phyloP scores from a whole-genome alignment of 2,113 vertebrate genomes.

The Bostrychus sinensis region DNA sequence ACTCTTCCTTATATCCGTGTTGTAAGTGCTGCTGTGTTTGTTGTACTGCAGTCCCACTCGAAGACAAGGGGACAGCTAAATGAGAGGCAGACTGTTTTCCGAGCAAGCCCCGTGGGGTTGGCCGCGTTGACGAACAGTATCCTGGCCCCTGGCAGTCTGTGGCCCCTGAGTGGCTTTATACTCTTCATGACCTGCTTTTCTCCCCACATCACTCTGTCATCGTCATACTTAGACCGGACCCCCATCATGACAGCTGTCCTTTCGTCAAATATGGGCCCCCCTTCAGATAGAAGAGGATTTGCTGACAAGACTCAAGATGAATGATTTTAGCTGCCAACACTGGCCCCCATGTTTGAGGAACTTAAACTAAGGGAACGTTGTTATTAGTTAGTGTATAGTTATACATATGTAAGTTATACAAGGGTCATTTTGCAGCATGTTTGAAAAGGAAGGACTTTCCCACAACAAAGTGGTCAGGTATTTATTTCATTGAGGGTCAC shows the following conservation, averaged over 20 bases:
- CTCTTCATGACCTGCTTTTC: slow-evolving; percentile 60
- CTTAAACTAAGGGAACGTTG: no score
- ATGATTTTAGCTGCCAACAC: slow-evolving; percentile 48
- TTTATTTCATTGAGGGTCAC: no score
- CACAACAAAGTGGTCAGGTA: no score
- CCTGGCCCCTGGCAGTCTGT: slow-evolving; percentile 48
- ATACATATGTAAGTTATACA: no score
- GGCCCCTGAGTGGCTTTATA: slow-evolving; percentile 64
- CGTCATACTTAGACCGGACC: slow-evolving; percentile 58
- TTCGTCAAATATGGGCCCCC: slow-evolving; percentile 57
- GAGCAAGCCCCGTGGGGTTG: slow-evolving; percentile 56
- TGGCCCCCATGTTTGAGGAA: no score
- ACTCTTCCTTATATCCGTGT: background rate
- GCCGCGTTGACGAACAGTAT: slow-evolving; percentile 70
- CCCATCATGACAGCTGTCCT: slow-evolving; percentile 70
- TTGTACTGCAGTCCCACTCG: slow-evolving; percentile 27
- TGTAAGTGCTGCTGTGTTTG: slow-evolving; percentile 49
- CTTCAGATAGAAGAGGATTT: slow-evolving; percentile 50
- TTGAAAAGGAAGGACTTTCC: no score
- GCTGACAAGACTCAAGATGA: slow-evolving; percentile 45
- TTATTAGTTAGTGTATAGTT: no score
- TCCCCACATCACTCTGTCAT: slow-evolving; percentile 66
- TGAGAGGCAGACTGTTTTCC: slow-evolving; percentile 57
- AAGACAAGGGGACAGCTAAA: slow-evolving; percentile 38
- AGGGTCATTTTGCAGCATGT: no score